Percentiles rank a stretch among this genome's conserved stretches.
Conservation (phyloP, 2,113 vertebrate species). For the Corythornis madagascariensis region DNA sequence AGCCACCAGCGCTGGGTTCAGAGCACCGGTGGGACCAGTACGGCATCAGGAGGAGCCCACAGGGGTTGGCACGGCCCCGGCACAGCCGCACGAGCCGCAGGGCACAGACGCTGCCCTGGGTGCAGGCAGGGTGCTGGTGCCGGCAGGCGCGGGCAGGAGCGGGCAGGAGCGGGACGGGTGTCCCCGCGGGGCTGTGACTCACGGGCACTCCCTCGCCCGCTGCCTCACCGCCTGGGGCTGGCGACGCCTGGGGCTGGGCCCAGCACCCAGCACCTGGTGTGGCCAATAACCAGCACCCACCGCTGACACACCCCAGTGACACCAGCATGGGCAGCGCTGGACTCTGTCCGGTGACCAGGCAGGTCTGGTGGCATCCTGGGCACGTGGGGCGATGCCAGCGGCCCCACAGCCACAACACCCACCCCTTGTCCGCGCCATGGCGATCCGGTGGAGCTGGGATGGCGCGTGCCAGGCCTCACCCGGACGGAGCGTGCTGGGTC, state of each 20-base stretch:
- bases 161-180: neutral
- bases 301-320: neutral
- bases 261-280: neutral
- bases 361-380: neutral
- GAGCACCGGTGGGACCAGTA: too few relatives aligned
- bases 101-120: too few relatives aligned
- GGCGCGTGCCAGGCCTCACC: neutral
- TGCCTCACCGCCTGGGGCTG: neutral
- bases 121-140: neutral
- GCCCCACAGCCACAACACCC: neutral
- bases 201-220: neutral
- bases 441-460: neutral
- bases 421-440: rapidly evolving
- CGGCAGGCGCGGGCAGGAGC: neutral
- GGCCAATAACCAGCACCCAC: neutral
- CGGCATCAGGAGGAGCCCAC: neutral
- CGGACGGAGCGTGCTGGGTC: neutral
- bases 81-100: neutral
- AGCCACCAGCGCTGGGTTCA: neutral
- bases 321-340: neutral
- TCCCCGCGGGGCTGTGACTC: neutral
- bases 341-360: neutral
- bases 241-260: neutral
- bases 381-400: rapidly evolving
- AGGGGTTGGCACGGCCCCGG: neutral